Conservation (phyloP, 1,140 invertebrate genomes). For the Orussus abietinus region DNA sequence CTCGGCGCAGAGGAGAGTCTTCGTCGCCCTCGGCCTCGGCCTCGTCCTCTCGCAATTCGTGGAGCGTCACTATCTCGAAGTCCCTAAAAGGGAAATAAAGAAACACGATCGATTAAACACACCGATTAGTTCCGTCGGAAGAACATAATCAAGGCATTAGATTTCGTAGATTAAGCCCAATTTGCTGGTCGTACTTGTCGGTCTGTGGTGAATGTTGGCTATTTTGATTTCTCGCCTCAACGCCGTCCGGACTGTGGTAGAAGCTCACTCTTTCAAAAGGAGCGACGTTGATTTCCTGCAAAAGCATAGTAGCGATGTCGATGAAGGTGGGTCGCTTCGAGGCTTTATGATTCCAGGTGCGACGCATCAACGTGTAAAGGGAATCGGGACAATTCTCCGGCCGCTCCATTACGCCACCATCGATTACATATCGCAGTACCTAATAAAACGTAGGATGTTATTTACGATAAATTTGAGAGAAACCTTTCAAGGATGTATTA, state of each 20-base stretch:
- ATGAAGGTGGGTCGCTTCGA: slow-evolving; percentile 77
- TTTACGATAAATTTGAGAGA: no score
- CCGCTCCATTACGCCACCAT: slow-evolving; percentile 86
- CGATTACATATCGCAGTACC: slow-evolving; percentile 77
- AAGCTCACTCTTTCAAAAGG: slow-evolving; percentile 72
- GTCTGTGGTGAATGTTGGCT: slow-evolving; percentile 28
- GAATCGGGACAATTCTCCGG: slow-evolving; percentile 91
- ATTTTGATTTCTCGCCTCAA: slow-evolving; percentile 54
- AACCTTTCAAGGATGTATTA: no score
- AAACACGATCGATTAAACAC: no score
- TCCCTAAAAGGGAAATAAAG: slow-evolving; percentile 40
- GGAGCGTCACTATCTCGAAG: slow-evolving; percentile 35
- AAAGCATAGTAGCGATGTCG: slow-evolving; percentile 66
- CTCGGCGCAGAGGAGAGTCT: slow-evolving; percentile 41
- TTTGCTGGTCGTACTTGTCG: slow-evolving; percentile 33
- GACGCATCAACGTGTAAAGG: slow-evolving; percentile 83
- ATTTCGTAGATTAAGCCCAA: no score
- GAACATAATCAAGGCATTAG: no score
- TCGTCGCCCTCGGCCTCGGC: slow-evolving; percentile 38
- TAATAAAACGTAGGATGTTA: no score
- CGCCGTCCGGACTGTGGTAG: slow-evolving; percentile 68
- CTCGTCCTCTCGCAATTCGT: slow-evolving; percentile 41
- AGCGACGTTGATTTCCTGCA: slow-evolving; percentile 56
- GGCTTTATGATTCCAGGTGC: slow-evolving; percentile 82
- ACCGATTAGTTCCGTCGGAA: no score